phyloP scores from a whole-genome alignment of 2,888 invertebrate species.

The Thymelicus sylvestris region DNA sequence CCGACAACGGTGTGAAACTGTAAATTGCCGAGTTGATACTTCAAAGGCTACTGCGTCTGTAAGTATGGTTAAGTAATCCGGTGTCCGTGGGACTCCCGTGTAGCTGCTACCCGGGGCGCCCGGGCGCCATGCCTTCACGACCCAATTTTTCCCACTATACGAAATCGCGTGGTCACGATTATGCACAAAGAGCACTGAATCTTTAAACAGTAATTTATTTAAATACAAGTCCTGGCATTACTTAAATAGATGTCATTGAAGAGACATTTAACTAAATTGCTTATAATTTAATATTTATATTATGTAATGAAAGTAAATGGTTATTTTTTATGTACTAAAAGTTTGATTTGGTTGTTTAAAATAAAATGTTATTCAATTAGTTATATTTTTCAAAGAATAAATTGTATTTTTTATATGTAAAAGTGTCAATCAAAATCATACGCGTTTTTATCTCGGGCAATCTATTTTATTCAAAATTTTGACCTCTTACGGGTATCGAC shows the following conservation, averaged over 20 bases:
- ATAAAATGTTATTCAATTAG: background rate
- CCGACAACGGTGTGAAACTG: slow-evolving; percentile 2
- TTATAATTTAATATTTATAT: background rate
- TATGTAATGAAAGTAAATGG: slow-evolving; percentile 1
- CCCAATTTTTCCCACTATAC: slow-evolving; percentile 21
- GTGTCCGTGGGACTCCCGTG: slow-evolving; percentile 1
- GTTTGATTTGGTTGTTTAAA: background rate
- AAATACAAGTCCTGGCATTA: slow-evolving; percentile 7
- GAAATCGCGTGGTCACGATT: slow-evolving; percentile 30
- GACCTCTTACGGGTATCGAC: too few species aligned
- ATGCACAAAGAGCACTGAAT: slow-evolving; percentile 14
- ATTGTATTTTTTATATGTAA: too few species aligned
- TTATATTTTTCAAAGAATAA: too few species aligned
- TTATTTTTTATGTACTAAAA: background rate
- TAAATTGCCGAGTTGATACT: background rate
- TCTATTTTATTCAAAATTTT: too few species aligned
- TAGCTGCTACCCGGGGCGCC: background rate
- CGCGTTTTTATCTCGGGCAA: too few species aligned
- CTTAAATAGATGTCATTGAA: slow-evolving; percentile 1
- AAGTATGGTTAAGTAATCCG: too few species aligned
- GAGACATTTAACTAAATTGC: slow-evolving; percentile 1
- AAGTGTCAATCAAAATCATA: too few species aligned
- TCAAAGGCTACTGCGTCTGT: background rate
- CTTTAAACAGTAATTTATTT: slow-evolving; percentile 3
- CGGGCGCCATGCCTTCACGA: slow-evolving; percentile 5